phyloP scores from a whole-genome alignment of 92 coral and sea anemone species.

The Metridium senile region DNA sequence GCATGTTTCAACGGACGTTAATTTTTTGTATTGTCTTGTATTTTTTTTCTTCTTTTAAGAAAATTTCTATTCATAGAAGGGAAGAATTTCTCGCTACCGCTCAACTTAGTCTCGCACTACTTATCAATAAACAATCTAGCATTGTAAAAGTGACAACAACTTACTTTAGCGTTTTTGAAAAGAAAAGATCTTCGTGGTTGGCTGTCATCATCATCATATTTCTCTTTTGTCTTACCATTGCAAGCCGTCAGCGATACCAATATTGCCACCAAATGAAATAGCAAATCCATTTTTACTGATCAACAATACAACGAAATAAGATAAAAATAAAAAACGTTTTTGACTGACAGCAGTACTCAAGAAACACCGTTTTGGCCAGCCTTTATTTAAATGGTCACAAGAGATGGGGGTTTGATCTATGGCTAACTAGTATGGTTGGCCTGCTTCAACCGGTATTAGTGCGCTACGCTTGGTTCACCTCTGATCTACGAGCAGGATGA shows the following conservation, averaged over 20 bases:
- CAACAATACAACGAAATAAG: background rate
- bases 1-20: no score
- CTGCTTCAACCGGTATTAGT: background rate
- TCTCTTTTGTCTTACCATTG: slow-evolving; percentile 8
- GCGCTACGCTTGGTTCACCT: background rate
- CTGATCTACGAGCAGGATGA: background rate
- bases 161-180: slow-evolving; percentile 54
- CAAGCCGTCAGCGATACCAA: slow-evolving; percentile 33
- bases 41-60: no score
- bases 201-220: slow-evolving; percentile 16
- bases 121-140: no score
- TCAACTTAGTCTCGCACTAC: no score
- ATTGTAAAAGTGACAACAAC: no score
- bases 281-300: slow-evolving; percentile 19
- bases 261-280: background rate
- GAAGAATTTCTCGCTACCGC: no score
- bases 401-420: background rate
- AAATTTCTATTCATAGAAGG: no score
- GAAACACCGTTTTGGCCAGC: no score
- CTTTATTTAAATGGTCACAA: background rate
- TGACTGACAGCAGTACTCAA: background rate
- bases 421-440: background rate
- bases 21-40: no score
- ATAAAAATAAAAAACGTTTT: background rate
- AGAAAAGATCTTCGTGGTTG: slow-evolving; percentile 47